Base-by-base conservation (phyloP, 1,140 invertebrate species). In the Drosophila bipectinata region DNA sequence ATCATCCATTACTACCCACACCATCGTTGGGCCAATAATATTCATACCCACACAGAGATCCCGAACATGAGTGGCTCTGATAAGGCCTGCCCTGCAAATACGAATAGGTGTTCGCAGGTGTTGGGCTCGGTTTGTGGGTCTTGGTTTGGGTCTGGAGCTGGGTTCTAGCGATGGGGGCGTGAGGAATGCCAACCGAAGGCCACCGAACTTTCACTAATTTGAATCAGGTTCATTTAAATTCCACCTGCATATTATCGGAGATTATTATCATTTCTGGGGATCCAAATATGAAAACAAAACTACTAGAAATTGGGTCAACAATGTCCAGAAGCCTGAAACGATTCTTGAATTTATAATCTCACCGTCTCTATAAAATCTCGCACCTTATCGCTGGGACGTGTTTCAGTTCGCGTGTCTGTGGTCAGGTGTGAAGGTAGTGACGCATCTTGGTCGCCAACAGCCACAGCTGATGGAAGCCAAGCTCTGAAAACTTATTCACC, bases 41-140 rank as follows among this genome's bases (percentile, higher is more conserved):
- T 26, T 21, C 9, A 51, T 51, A 18, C 0, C 8, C 15, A 37
- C 10, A 41, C 8, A 32, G 15, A 18, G 59, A 62, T 62, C 37
- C 15, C 41, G 61, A 51, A 37, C 52, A 63, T 14, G 49, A 81
- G 57, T 72, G 56, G 47, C 48, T 41, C 62, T 85, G 81, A 85
- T 85, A 85, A 85, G 73, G 47, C 56, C 48, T 51, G 52, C 14
- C 41, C 41, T 14, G 53, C 62, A 73, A 59, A 76, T 62, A 79
- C 62, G 39, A 69, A 44, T 12, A 57, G 15, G 26, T 32, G 57
- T n/a, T 44, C 28, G 21, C 63, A 72, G 68, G 68, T 72, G 67
- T 71, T 45, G 58, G 10, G 26, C 10, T 51, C 24, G 32, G 24
- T 66, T 51, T n/a, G 61, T 18, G 18, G 26, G 26, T 26, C 4